phyloP scores from a whole-genome alignment of 2,888 invertebrate genomes.

The Drosophila putrida region DNA sequence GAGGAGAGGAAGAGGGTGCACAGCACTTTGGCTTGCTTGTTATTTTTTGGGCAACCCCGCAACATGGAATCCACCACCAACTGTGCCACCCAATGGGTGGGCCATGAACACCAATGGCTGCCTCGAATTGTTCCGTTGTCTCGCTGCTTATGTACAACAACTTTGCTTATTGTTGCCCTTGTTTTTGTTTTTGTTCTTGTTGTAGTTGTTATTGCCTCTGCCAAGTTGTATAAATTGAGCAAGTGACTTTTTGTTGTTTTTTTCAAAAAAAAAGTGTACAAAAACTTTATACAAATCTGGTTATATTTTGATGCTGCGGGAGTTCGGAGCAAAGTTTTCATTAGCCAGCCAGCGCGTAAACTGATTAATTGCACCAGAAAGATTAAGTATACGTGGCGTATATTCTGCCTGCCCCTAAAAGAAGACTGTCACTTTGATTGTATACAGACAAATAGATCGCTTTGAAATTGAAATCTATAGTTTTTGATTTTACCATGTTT shows the following conservation, averaged over 20 bases:
- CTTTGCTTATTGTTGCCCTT: conserved; percentile 24
- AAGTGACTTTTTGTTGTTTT: conserved; percentile 17
- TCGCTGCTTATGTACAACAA: conserved; percentile 68
- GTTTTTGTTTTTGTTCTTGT: conserved; percentile 30
- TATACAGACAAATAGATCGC: no score
- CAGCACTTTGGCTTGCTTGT: conserved; percentile 52
- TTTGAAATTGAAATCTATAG: no score
- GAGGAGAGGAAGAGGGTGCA: not conserved
- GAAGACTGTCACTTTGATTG: not conserved
- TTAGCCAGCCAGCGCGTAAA: conserved; percentile 36
- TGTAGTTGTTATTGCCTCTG: conserved; percentile 4
- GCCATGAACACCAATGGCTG: conserved; percentile 75
- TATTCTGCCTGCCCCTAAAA: conserved; percentile 22
- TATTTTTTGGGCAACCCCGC: conserved; percentile 52
- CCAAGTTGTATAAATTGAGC: conserved; percentile 53
- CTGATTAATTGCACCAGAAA: conserved; percentile 41
- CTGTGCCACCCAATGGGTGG: conserved; percentile 70
- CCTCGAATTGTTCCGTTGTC: conserved; percentile 39
- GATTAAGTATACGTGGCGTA: conserved; percentile 53
- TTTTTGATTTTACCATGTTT: no score
- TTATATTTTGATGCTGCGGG: conserved; percentile 25
- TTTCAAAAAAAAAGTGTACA: conserved; percentile 15
- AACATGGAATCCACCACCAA: conserved; percentile 51
- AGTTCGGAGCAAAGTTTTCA: conserved; percentile 43
- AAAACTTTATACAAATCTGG: conserved; percentile 32